Evolutionary conservation across 2,888 invertebrate species (phyloP), one percentile per base, ranked within the genome.

Genomic region (Metacarcinus magister): DNA sequence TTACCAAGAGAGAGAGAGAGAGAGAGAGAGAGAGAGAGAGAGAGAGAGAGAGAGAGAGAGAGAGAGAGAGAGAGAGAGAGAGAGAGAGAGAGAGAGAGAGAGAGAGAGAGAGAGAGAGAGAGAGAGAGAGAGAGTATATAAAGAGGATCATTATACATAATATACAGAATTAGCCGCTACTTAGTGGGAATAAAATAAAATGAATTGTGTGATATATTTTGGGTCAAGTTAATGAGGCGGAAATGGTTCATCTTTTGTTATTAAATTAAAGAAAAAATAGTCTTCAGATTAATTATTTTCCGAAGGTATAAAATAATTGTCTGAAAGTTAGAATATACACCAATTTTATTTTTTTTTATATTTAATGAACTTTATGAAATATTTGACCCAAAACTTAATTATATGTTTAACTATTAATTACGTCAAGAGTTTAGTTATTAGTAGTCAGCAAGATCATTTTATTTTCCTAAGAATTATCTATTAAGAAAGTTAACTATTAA

Each of bases 1-100:
- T 82, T 28, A 82, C 82, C 28, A n/a, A 28, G 82, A 82, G 28
- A 82, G 28, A 82, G 28, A 82, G 28, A 28, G 28, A 28, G 28
- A 82, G 28, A 32, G 82, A 82, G 82, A 82, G 28, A 32, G 28
- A 82, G 28, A 82, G 28, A n/a, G 28, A 82, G n/a, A 82, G 82
- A 82, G 82, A 82, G 82, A 82, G 82, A 82, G n/a, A 28, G n/a
- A 82, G 82, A 82, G 82, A 82, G 82, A 82, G 28, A 75, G n/a
- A 75, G 75, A 75, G 75, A 75, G 75, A 75, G 75, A 75, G n/a
- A 28, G n/a, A 75, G 75, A 75, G 75, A 75, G 75, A 75, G 28
- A 75, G 75, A 60, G 60, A 60, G 60, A 60, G 60, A 16, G 4
- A 48, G 13, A 67, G 19, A 67, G 4, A 67, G n/a, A 67, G 5